Percentiles rank a stretch among this genome's conserved stretches.
Conservation (phyloP, 2,888 invertebrate genomes). For the Zonitis immaculata region DNA sequence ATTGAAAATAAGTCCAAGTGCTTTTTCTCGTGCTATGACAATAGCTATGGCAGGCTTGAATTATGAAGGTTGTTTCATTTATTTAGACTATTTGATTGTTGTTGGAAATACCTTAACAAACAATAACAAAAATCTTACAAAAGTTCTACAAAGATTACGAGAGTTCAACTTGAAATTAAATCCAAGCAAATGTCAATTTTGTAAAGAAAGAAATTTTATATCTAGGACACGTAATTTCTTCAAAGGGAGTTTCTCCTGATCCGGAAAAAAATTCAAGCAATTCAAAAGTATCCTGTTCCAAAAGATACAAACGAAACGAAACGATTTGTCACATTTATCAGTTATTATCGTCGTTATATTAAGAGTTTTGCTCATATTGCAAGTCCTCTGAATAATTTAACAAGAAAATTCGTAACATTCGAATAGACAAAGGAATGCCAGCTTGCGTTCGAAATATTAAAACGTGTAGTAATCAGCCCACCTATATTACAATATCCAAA, state of each 20-base stretch:
- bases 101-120: conserved; percentile 22
- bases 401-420: conserved; percentile 8
- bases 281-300: too few relatives aligned
- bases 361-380: conserved; percentile 5
- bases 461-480: conserved; percentile 8
- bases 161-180: conserved; percentile 26
- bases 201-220: conserved; percentile 2
- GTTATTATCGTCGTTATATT: background rate
- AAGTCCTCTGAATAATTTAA: background rate
- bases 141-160: conserved; percentile 11
- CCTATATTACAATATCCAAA: conserved; percentile 16
- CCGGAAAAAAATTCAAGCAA: background rate
- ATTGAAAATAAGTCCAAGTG: conserved; percentile 26
- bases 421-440: conserved; percentile 15
- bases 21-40: conserved; percentile 27
- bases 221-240: too few relatives aligned
- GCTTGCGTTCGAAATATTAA: conserved; percentile 18
- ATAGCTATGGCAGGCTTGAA: conserved; percentile 26
- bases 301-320: conserved; percentile 12
- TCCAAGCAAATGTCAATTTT: conserved; percentile 24
- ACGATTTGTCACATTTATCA: conserved; percentile 5
- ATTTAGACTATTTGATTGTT: conserved; percentile 21
- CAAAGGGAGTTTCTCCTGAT: too few relatives aligned
- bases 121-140: conserved; percentile 24
- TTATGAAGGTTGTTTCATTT: conserved; percentile 24